Evolutionary conservation across 2,797 vertebrate genomes (phyloP).

Genomic region (Enteromius fasciolatus): DNA sequence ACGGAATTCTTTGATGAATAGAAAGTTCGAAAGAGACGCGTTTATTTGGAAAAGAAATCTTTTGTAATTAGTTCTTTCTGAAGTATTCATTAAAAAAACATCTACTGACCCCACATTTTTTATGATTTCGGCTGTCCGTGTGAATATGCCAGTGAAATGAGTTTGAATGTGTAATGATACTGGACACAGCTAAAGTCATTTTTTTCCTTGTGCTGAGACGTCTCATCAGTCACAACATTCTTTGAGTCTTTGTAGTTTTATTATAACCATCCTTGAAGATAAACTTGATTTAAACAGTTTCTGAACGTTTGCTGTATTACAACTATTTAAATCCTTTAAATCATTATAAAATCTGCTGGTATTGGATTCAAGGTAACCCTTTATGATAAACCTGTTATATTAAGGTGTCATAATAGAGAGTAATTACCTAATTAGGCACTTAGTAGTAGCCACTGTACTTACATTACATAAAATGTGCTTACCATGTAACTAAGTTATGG

Average conservation of each 20-base stretch:
- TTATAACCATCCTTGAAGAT: not conserved
- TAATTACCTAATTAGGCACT: no score
- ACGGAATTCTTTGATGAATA: not conserved
- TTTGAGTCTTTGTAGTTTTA: slow-evolving; percentile 8
- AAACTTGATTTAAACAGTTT: not conserved
- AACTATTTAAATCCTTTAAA: not conserved
- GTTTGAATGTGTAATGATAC: not conserved
- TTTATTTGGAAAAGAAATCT: not conserved
- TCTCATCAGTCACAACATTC: not conserved
- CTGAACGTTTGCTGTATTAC: not conserved
- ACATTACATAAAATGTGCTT: no score
- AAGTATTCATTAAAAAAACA: not conserved
- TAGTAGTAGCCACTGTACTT: no score
- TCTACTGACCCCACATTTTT: not conserved
- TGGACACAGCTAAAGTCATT: not conserved
- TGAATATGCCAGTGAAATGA: not conserved
- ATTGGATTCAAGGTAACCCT: no score
- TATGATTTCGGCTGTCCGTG: not conserved
- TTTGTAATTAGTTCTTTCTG: not conserved
- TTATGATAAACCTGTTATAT: no score
- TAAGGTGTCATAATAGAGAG: no score
- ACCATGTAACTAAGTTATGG: no score
- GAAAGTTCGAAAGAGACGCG: not conserved
- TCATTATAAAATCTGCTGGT: not conserved
- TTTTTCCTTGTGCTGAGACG: not conserved